Evolutionary conservation across 2,113 vertebrate species (phyloP).

Genomic region (Marmota monax): DNA sequence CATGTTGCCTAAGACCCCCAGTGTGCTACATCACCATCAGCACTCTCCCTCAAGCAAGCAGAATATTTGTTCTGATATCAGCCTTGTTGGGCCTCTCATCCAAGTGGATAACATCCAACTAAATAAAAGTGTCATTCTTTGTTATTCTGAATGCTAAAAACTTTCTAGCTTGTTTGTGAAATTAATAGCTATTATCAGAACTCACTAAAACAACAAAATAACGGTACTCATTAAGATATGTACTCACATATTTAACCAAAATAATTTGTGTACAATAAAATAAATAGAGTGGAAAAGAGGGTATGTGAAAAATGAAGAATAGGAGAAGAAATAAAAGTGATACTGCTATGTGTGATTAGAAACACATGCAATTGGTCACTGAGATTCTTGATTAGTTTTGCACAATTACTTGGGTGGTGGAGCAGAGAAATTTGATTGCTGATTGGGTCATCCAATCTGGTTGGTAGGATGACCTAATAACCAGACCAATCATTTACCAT

Average conservation of each 20-base stretch:
- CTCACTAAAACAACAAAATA: neutral
- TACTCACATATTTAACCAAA: neutral
- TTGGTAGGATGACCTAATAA: conserved; percentile 58
- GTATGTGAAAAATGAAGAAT: neutral
- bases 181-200: conserved; percentile 7
- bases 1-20: neutral
- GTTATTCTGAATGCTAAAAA: neutral
- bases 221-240: neutral
- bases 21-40: neutral
- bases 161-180: neutral
- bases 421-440: conserved; percentile 68
- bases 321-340: neutral
- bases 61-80: conserved; percentile 41
- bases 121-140: neutral
- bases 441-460: conserved; percentile 62
- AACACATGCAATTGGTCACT: conserved; percentile 28
- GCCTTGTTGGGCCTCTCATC: neutral
- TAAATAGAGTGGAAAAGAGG: neutral
- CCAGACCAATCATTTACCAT: conserved; percentile 59
- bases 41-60: neutral
- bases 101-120: conserved; percentile 36
- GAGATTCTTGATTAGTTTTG: conserved; percentile 59
- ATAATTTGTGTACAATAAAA: conserved; percentile 50
- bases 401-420: conserved; percentile 42
- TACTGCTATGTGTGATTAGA: neutral